These are phyloP conservation scores for Sclerurus mexicanus DNA, from an alignment of 2,113 vertebrate genomes.

Conservation along the genomic window DNA sequence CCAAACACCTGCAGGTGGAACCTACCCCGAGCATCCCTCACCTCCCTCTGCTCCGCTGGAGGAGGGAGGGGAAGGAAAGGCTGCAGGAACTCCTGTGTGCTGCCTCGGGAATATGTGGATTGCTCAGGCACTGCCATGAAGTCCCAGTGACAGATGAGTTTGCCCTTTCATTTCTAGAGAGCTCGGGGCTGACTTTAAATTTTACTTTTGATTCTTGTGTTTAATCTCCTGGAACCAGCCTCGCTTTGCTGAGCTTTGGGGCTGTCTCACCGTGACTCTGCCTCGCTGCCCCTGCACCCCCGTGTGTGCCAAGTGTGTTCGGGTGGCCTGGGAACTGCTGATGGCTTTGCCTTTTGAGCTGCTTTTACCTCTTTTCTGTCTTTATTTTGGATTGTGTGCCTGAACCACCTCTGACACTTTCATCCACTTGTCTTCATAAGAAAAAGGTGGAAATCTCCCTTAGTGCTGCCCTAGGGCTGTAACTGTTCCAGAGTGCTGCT, in stretches of 20 bases:
- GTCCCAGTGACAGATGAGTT: neutral
- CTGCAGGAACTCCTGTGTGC: rapidly evolving
- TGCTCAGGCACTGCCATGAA: neutral
- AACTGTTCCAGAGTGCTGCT: neutral
- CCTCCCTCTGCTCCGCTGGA: neutral
- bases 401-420: neutral
- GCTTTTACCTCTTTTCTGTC: neutral
- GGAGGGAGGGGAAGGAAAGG: too few relatives aligned
- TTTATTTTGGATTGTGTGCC: neutral
- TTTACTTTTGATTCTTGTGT: neutral
- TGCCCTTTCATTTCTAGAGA: neutral
- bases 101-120: neutral
- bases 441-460: neutral
- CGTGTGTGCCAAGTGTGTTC: rapidly evolving
- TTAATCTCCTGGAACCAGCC: neutral
- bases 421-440: neutral
- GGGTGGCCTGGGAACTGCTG: neutral
- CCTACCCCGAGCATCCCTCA: neutral
- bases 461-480: neutral
- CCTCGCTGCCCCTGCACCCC: neutral
- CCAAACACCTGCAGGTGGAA: neutral
- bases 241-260: neutral
- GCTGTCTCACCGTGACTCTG: neutral
- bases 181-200: neutral
- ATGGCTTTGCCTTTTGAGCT: neutral